Base-by-base conservation (phyloP, 2,888 invertebrate genomes). In the Tetropium fuscum region DNA sequence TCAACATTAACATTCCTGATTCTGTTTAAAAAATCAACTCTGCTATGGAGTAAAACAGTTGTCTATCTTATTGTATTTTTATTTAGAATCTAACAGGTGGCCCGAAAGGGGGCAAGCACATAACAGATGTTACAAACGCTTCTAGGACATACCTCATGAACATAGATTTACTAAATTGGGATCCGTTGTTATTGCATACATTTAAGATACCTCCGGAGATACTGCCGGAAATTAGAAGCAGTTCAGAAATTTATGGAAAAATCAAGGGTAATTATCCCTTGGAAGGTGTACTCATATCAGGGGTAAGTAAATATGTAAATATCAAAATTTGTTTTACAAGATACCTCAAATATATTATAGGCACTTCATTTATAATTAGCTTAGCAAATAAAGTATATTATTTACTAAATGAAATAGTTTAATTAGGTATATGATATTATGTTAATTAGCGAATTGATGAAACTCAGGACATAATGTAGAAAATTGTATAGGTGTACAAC, bases 61-160 rank as follows among this genome's bases (percentile, higher is more conserved):
- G 10, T 36, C 15, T 4, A 8, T 7, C 15, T 13, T 22, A 5
- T 58, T 49, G 48, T 58, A 27, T 47, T 38, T 40, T 27, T 51
- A 58, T 60, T 51, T 71, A 90, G 90, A 91, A 92, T 77, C 81
- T 93, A 60, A 91, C 91, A 0, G 90, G 90, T 41, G 88, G 88
- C 2, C 75, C 78, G 11, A 77, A 85, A 27, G 85, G 86, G 19
- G 90, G 90, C 0, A 82, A 91, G 3, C 96, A 98, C 79, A 83
- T 92, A 0, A 99, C 98, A 0, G 98, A 99, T 82, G 96, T 98
- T 0, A 95, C 97, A 22, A 99, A 99, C 82, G 98, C 98, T 6
- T 95, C 96, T 20, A 87, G 98, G 65, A 98, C 98, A 2, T 93
- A 97, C 87, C 85, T 99, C 0, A 96, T 99, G 95, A 96, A 97